Percentiles rank a stretch among this genome's conserved stretches.
phyloP scores from a whole-genome alignment of 2,888 invertebrate species.

The Melieria omissa region DNA sequence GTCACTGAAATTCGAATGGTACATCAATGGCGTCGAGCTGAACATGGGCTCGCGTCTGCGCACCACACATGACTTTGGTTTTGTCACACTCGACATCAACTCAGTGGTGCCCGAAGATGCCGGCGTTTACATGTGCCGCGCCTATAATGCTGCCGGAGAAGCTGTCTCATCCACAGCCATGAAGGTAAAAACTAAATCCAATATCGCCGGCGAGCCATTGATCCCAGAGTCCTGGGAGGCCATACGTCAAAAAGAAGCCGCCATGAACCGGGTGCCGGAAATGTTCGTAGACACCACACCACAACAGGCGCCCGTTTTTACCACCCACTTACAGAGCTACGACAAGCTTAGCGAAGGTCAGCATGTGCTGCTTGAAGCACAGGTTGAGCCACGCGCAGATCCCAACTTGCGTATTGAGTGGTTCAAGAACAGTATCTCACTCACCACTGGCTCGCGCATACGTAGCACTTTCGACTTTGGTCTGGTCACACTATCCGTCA shows the following conservation, averaged over 20 bases:
- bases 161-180: conserved; percentile 92
- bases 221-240: conserved; percentile 94
- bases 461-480: conserved; percentile 98
- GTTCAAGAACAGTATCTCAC: conserved; percentile 90
- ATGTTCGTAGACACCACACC: conserved; percentile 87
- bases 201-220: conserved; percentile 84
- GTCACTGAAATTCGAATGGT: conserved; percentile 93
- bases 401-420: conserved; percentile 89
- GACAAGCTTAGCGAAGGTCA: conserved; percentile 88
- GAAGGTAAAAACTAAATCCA: conserved; percentile 85
- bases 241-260: conserved; percentile 90
- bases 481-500: conserved; percentile 90
- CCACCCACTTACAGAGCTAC: conserved; percentile 86
- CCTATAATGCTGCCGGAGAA: conserved; percentile 92
- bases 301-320: conserved; percentile 95
- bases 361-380: conserved; percentile 87
- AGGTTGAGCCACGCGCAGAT: conserved; percentile 90
- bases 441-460: conserved; percentile 88
- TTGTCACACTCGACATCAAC: conserved; percentile 90
- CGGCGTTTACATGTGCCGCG: conserved; percentile 93
- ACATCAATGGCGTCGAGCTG: conserved; percentile 91
- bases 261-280: conserved; percentile 89
- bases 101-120: conserved; percentile 90
- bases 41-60: conserved; percentile 93
- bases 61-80: conserved; percentile 93